Percentiles rank a stretch among this genome's conserved stretches.
Conservation (phyloP, 2,888 invertebrate genomes). For the Melipona beecheii region DNA sequence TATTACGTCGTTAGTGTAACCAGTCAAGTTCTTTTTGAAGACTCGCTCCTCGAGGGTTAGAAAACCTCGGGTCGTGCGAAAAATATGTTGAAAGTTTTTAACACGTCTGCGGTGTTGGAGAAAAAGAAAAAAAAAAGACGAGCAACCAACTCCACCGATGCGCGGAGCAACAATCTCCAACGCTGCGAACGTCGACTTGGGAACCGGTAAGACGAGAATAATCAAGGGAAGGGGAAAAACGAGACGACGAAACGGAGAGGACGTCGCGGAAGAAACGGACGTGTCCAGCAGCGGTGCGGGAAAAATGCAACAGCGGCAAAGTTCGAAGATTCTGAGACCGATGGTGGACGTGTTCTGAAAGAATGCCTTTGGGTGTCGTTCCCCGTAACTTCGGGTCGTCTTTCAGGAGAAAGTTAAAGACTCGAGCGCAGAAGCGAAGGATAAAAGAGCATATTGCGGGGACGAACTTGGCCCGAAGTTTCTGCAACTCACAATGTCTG, state of each 20-base stretch:
- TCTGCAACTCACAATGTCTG: constrained; percentile 54
- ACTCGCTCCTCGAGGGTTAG: neutral
- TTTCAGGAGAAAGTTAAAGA: constrained; percentile 29
- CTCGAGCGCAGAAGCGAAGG: neutral
- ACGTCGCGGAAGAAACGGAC: neutral
- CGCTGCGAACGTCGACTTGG: neutral
- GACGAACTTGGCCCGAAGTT: constrained; percentile 58
- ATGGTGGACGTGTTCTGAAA: constrained; percentile 46
- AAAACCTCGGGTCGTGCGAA: neutral
- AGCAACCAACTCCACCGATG: no score
- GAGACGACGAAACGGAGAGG: neutral
- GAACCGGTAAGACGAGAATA: neutral
- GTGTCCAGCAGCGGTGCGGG: neutral
- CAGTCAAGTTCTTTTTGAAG: neutral
- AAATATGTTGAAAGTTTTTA: neutral
- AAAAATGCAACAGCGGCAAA: constrained; percentile 42
- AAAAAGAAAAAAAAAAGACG: neutral
- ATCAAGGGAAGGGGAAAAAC: neutral
- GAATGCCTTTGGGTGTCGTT: constrained; percentile 61
- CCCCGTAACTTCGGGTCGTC: constrained; percentile 23
- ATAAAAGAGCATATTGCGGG: constrained; percentile 45
- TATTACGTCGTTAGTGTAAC: no score
- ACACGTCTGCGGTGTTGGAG: no score
- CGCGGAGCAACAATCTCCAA: neutral
- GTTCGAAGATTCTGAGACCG: constrained; percentile 49